These are phyloP conservation scores for Trachelus tabidus DNA, from an alignment of 2,888 invertebrate species.

Conservation along the genomic window DNA sequence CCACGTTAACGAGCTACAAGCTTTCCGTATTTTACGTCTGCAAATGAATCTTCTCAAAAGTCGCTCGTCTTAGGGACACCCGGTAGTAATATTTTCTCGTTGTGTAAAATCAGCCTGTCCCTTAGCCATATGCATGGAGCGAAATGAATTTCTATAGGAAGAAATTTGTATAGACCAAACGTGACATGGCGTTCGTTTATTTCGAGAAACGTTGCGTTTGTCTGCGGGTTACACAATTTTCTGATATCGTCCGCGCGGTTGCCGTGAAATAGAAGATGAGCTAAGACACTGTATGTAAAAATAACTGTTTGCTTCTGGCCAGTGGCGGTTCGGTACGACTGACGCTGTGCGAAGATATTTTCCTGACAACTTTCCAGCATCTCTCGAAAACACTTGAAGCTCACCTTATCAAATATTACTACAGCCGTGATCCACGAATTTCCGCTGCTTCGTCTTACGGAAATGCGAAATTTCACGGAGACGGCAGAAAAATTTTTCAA, in stretches of 20 bases:
- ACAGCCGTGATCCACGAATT: background rate
- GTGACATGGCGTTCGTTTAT: background rate
- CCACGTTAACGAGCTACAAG: background rate
- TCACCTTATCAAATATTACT: background rate
- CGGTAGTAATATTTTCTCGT: background rate
- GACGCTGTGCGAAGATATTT: background rate
- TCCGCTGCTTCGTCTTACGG: background rate
- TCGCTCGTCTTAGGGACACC: background rate
- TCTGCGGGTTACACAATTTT: conserved; percentile 3
- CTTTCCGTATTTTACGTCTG: background rate
- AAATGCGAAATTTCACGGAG: background rate
- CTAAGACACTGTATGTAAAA: conserved; percentile 9
- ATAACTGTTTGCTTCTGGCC: conserved; percentile 4
- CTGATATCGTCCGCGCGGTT: conserved; percentile 4
- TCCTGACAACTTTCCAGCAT: background rate
- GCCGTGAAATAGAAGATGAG: conserved; percentile 15
- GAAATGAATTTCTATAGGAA: background rate
- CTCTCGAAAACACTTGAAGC: background rate
- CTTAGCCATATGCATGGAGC: background rate
- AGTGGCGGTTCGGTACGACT: background rate
- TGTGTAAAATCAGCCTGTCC: background rate
- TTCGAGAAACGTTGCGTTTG: background rate
- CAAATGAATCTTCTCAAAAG: background rate
- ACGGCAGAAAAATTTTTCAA: background rate
- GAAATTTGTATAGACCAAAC: background rate